Evolutionary conservation across 2,888 invertebrate genomes (phyloP), one percentile per base, ranked within the genome.

Genomic region (Lordiphosa fenestrarum): DNA sequence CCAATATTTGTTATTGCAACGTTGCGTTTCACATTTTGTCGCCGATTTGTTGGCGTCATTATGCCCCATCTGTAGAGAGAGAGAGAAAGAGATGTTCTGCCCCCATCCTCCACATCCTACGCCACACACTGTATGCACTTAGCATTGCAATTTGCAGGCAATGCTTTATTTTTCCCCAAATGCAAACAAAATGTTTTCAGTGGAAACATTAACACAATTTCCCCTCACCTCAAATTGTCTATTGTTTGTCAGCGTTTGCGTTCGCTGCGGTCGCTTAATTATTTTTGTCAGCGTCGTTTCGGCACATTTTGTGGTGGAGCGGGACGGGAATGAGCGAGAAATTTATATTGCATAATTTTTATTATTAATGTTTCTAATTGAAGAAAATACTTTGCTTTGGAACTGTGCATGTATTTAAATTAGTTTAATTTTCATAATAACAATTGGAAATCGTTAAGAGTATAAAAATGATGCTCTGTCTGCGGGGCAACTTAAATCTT

Each of bases 1-100:
- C 70, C 80, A 68, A 75, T 77, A 75, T 75, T 83, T 83, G 76
- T 75, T 83, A 62, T 75, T 75, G 58, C 70, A 23, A 48, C 49
- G 47, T 48, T 36, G 56, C 6, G 23, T 21, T 25, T 38, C 25
- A 48, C 67, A 83, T 72, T 83, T 83, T 80, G 81, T 60, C 70
- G 70, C 66, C 72, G 71, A 80, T 75, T 83, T 75, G 84, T 64
- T 80, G 76, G 80, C 83, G 80, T 80, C 76, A 83, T 83, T 80
- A 76, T 69, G 80, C 48, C 48, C 42, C 51, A 48, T 41, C 66
- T 19, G 39, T 12, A 33, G 55, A 41, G 46, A 25, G 30, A 6
- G 30, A 9, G n/a, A 36, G 13, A 47, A 15, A 44, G 44, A 44
- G 44, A 44, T 30, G 33, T 44, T 1, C 3, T 21, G 36, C 15